Evolutionary conservation across 2,888 invertebrate species (phyloP), one percentile per base, ranked within the genome.

Genomic region (Apamea anceps): DNA sequence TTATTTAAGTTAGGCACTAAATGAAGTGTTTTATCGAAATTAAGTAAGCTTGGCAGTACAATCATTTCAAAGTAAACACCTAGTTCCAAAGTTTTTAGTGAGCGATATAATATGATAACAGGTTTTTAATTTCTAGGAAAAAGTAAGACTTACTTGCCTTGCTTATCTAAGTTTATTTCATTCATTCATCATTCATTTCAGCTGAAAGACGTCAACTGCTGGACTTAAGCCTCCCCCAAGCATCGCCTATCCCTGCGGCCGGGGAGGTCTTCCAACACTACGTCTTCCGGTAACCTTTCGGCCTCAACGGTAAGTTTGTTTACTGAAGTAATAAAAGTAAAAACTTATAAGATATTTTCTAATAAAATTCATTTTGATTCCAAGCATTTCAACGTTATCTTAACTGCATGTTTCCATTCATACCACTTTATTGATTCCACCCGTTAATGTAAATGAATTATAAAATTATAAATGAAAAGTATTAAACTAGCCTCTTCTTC

Each of bases 361-460:
- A 37, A 51, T 74, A 37, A 42, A 82, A 71, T n/a, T n/a, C 0
- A 71, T 48, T 37, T 71, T 54, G 13, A 63, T 74, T 65, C 42
- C 54, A 72, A 72, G 12, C 71, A 77, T 72, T 71, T 62, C 42
- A 73, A 54, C 45, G 62, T 21, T 62, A 48, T 45, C 3, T 25
- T n/a, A 72, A 68, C 72, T 15, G 32, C 57, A 62, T 57, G 28
- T 42, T 42, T 60, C 25, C 80, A 84, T 80, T 84, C 85, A 87
- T 66, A 77, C 75, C 6, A 21, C 32, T 72, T 42, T 62, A n/a
- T 60, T 65, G 15, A 54, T 66, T 73, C 32, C 37, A 85, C 7
- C 13, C 18, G 32, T 72, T n/a, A 65, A 65, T 32, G 25, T 66
- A 63, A 82, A 75, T 85, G 84, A 87, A 72, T 80, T 75, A 84